Evolutionary conservation across 2,888 invertebrate genomes (phyloP).

Genomic region (Phorcus lineatus): DNA sequence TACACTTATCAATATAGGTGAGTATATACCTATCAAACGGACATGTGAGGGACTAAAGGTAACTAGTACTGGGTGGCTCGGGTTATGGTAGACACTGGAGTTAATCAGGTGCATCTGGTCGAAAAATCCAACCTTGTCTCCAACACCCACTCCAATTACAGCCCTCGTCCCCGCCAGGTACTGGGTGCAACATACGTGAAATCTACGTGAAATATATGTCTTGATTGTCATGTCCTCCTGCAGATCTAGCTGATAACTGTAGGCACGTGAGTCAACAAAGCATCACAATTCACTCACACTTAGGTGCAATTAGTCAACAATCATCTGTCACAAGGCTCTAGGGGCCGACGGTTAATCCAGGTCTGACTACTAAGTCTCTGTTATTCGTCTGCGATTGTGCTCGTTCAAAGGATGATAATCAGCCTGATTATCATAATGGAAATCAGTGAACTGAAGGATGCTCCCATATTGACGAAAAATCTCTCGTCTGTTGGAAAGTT

Average conservation of each 20-base stretch:
- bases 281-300: not conserved
- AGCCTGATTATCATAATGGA: not conserved
- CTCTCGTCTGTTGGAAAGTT: too few species aligned
- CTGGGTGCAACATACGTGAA: not conserved
- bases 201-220: not conserved
- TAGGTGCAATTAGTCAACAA: not conserved
- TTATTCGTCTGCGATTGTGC: not conserved
- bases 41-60: not conserved
- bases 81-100: not conserved
- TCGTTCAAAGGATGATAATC: not conserved
- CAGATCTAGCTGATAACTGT: not conserved
- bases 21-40: too few species aligned
- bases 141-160: not conserved
- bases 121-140: not conserved
- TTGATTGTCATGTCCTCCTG: not conserved
- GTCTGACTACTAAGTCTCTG: not conserved
- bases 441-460: not conserved
- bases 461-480: too few species aligned
- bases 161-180: not conserved
- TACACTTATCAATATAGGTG: too few species aligned
- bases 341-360: not conserved
- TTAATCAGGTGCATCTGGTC: constrained; percentile 4
- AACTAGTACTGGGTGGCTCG: not conserved
- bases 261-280: not conserved
- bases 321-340: not conserved